Evolutionary conservation across 92 coral and sea anemone species (phyloP).

Genomic region (Heliopora coerulea): DNA sequence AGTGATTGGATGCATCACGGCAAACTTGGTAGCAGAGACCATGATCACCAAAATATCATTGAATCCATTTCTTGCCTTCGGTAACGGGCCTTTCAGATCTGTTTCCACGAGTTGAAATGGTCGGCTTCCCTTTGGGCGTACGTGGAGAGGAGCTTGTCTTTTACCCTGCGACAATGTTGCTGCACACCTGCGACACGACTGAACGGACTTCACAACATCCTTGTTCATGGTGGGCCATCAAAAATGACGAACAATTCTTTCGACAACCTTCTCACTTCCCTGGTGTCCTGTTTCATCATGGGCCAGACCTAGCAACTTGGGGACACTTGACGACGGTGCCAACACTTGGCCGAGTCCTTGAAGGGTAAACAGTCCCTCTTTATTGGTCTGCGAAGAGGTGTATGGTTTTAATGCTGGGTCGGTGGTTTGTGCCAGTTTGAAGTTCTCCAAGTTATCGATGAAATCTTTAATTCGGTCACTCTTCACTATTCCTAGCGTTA

Average conservation of each 20-base stretch:
- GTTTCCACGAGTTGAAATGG: slow-evolving; percentile 4
- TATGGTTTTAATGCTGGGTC: not conserved
- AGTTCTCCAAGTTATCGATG: not conserved
- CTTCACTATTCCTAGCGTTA: no score
- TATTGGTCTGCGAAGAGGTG: not conserved
- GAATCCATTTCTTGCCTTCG: not conserved
- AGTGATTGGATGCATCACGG: slow-evolving; percentile 5
- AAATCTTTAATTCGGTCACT: no score
- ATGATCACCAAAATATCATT: not conserved
- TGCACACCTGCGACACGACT: not conserved
- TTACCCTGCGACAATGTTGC: not conserved
- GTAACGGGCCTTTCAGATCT: not conserved
- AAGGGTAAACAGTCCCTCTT: not conserved
- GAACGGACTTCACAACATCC: no score
- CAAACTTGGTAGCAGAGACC: not conserved
- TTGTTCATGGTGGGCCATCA: not conserved
- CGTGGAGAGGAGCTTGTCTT: not conserved
- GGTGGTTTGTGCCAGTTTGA: not conserved
- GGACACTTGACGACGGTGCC: not conserved
- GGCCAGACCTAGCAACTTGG: slow-evolving; percentile 1
- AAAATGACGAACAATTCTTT: not conserved
- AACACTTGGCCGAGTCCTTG: slow-evolving; percentile 1
- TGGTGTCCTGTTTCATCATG: slow-evolving; percentile 5
- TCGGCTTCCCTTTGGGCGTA: not conserved
- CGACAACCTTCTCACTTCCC: not conserved